A percentile compares a stretch with the other conserved stretches of the same genome.
These are phyloP conservation scores for Oncopeltus fasciatus DNA, from an alignment of 1,140 invertebrate genomes.

Conservation along the genomic window DNA sequence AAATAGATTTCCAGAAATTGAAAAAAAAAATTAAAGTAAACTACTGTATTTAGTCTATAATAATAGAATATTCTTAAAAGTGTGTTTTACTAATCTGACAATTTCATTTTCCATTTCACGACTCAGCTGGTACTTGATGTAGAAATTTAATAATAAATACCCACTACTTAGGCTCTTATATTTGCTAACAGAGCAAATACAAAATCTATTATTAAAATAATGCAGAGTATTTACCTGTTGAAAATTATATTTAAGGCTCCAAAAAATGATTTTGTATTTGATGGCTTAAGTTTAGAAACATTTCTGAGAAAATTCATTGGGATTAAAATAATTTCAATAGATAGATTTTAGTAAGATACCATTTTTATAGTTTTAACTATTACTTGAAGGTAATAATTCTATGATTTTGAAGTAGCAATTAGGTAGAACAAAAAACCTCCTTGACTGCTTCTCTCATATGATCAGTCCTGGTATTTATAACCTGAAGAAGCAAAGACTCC, in stretches of 20 bases:
- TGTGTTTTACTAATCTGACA: not conserved
- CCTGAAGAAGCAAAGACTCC: too few relatives aligned
- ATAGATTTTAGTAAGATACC: too few relatives aligned
- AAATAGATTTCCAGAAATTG: too few relatives aligned
- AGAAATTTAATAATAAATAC: not conserved
- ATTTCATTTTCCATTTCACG: not conserved
- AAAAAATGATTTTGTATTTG: not conserved
- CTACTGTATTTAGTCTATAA: not conserved
- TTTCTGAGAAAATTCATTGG: not conserved
- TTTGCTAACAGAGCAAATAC: too few relatives aligned
- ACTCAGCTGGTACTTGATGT: not conserved
- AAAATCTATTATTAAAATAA: too few relatives aligned
- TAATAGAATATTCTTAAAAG: not conserved
- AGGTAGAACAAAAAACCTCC: too few relatives aligned
- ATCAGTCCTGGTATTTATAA: too few relatives aligned
- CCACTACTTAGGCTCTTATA: not conserved
- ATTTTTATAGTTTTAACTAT: not conserved
- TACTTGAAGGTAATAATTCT: not conserved
- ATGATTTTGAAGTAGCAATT: not conserved
- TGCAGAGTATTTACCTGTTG: not conserved
- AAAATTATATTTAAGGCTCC: not conserved
- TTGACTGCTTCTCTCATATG: too few relatives aligned
- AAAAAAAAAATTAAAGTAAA: too few relatives aligned
- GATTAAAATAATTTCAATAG: not conserved
- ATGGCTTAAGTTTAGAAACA: not conserved